phyloP scores from a whole-genome alignment of 2,797 vertebrate genomes.

The Arvicola amphibius region DNA sequence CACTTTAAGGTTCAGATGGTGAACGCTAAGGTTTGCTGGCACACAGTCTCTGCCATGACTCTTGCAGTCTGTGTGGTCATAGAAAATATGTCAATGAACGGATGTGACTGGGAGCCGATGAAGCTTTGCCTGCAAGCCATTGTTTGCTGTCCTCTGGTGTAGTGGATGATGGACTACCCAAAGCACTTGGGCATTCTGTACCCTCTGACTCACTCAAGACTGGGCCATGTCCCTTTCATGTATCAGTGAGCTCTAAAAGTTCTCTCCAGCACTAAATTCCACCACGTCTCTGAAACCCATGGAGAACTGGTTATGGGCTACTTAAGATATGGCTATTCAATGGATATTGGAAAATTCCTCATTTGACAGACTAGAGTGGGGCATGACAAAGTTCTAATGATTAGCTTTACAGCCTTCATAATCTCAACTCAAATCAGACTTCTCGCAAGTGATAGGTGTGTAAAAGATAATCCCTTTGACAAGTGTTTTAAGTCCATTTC shows the following conservation, averaged over 20 bases:
- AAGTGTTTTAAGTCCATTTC: slow-evolving; percentile 63
- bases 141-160: background rate
- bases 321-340: background rate
- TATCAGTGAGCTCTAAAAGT: background rate
- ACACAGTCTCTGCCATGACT: background rate
- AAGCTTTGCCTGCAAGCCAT: background rate
- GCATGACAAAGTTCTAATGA: background rate
- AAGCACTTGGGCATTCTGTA: background rate
- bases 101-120: background rate
- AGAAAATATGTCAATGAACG: background rate
- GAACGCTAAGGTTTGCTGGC: background rate
- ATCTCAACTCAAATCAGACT: slow-evolving; percentile 48
- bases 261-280: slow-evolving; percentile 26
- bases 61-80: background rate
- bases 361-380: background rate
- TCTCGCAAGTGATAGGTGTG: slow-evolving; percentile 59
- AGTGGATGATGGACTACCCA: background rate
- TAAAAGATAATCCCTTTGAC: slow-evolving; percentile 65
- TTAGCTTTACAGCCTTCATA: slow-evolving; percentile 20
- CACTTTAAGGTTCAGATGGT: background rate
- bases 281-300: background rate
- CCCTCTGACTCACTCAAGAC: background rate
- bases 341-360: slow-evolving; percentile 2
- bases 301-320: background rate
- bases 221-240: background rate